Conservation (phyloP, 2,113 vertebrate species). For the human region DNA sequence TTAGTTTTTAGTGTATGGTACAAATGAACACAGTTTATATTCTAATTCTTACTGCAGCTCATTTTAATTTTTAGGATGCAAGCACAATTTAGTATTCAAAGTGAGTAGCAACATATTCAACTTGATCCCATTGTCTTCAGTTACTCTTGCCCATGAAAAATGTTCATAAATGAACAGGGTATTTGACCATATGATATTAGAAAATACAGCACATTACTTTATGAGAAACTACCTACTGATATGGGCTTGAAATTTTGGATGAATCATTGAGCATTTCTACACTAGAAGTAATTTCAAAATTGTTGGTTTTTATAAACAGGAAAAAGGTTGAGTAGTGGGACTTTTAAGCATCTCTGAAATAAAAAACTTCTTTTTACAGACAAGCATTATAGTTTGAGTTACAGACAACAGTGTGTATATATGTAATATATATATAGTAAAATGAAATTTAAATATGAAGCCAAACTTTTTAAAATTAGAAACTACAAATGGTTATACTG, state of each 20-base stretch:
- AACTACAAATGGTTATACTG: background rate
- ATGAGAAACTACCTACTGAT: conserved; percentile 17
- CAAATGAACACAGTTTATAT: background rate
- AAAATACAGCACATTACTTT: background rate
- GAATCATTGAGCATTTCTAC: conserved; percentile 28
- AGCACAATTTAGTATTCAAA: conserved; percentile 50
- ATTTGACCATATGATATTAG: background rate
- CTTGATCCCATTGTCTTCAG: conserved; percentile 5
- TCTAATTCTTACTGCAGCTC: background rate
- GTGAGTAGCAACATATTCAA: background rate
- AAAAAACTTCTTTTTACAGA: conserved; percentile 44
- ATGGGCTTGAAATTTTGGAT: conserved; percentile 7
- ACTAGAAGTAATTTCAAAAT: conserved; percentile 42
- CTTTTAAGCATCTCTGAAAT: conserved; percentile 38
- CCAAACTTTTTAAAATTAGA: conserved; percentile 49
- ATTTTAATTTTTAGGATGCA: conserved; percentile 43
- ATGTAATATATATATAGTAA: conserved; percentile 4
- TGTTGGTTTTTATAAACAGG: conserved; percentile 54
- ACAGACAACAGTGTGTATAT: background rate
- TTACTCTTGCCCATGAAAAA: background rate
- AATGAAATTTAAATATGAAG: conserved; percentile 38
- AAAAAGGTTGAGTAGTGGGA: background rate
- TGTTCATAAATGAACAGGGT: background rate
- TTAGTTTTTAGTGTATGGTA: conserved; percentile 16
- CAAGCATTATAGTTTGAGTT: conserved; percentile 22